Evolutionary conservation across 1,140 invertebrate genomes (phyloP).

Genomic region (Hyles vespertilio): DNA sequence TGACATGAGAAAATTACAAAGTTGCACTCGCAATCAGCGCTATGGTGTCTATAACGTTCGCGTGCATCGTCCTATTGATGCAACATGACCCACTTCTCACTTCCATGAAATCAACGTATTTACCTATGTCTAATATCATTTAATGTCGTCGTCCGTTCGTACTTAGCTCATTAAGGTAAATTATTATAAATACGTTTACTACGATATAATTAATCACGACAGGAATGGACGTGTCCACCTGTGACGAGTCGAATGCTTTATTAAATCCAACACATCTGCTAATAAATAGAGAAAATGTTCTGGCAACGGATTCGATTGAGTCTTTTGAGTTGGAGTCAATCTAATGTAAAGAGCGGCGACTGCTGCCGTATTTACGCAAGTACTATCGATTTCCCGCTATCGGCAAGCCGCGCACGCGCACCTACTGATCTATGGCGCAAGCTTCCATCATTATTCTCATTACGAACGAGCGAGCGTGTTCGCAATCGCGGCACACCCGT

Average conservation of each 20-base stretch:
- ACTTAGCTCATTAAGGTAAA: too few relatives aligned
- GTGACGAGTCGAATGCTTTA: too few relatives aligned
- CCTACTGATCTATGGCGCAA: constrained; percentile 57
- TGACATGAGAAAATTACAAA: constrained; percentile 43
- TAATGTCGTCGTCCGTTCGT: too few relatives aligned
- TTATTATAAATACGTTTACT: too few relatives aligned
- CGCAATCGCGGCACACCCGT: constrained; percentile 37
- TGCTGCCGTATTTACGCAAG: constrained; percentile 64
- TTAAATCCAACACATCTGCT: too few relatives aligned
- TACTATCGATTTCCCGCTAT: constrained; percentile 50
- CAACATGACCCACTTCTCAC: constrained; percentile 54
- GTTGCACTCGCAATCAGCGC: constrained; percentile 38
- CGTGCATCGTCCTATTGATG: constrained; percentile 56
- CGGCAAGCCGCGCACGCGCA: constrained; percentile 48
- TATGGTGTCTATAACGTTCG: constrained; percentile 47
- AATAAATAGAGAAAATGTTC: too few relatives aligned
- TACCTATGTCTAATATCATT: too few relatives aligned
- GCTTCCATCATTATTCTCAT: constrained; percentile 62
- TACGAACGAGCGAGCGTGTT: constrained; percentile 39
- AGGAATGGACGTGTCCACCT: too few relatives aligned
- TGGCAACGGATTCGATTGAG: constrained; percentile 3
- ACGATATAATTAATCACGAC: too few relatives aligned
- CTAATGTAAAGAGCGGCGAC: constrained; percentile 25
- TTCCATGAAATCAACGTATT: constrained; percentile 34
- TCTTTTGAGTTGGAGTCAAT: constrained; percentile 19